Evolutionary conservation across 2,888 invertebrate genomes (phyloP), one percentile per base, ranked within the genome.

Genomic region (Cremastinae sp.): DNA sequence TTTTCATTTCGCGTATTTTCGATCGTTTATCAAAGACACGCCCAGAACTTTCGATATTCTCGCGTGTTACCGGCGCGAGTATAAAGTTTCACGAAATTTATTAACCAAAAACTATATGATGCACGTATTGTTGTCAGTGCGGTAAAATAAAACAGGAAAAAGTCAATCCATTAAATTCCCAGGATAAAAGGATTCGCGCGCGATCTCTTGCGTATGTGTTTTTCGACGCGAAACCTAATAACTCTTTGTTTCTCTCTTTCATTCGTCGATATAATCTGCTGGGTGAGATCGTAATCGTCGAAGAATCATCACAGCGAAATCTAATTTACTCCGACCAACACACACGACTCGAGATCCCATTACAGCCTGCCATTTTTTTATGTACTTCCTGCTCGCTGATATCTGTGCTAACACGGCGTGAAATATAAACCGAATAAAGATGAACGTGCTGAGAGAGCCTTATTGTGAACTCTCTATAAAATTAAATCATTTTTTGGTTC

Each of bases 131-230:
- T 35, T 53, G 5, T 12, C 8, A 5, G 14, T 37, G 3, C 35
- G 7, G 12, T 20, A 0, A 41, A 14, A 41, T 35, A 14, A 12
- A 41, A 8, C 1, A 8, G 9, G 22, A 14, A 28, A 18, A 64
- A 61, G 28, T 72, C 75, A 76, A 76, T 76, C 75, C 75, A 76
- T 76, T 76, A 73, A 2, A 5, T 5, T 62, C 53, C 49, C 1
- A 18, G 61, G 61, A 20, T 75, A 49, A 72, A 72, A 56, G 66
- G 59, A 61, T 62, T 64, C 47, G 56, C 28, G 56, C 28, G 18
- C 49, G 71, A 66, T 74, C 43, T 28, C 28, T 2, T 5, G 28
- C 5, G 2, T 28, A 58, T 71, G 47, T 59, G 56, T 41, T 56
- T 22, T 49, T 41, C 35, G 22, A 51, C 20, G 22, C 49, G 35